phyloP scores from a whole-genome alignment of 2,797 vertebrate species.

The Clarias platycephalus region DNA sequence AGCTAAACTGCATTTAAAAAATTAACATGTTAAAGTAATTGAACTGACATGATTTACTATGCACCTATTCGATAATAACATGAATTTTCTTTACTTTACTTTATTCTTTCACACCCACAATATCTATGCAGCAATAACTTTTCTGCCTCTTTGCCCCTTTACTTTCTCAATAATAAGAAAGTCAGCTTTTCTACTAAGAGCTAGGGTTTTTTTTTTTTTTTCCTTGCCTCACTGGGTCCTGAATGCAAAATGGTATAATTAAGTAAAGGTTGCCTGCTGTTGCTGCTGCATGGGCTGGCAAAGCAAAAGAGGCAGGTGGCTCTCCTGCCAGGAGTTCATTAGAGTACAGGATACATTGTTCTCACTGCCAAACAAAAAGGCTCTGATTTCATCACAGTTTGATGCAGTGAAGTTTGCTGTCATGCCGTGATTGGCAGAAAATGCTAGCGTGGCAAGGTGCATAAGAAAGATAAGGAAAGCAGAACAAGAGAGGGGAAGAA shows the following conservation, averaged over 20 bases:
- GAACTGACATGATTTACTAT: not conserved
- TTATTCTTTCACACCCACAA: not conserved
- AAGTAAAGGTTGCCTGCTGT: conserved; percentile 61
- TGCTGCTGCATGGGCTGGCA: conserved; percentile 61
- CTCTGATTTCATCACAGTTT: conserved; percentile 69
- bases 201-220: conserved; percentile 29
- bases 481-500: conserved; percentile 38
- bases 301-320: conserved; percentile 34
- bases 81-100: not conserved
- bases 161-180: conserved; percentile 43
- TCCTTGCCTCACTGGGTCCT: conserved; percentile 58
- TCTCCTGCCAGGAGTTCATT: conserved; percentile 63
- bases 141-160: conserved; percentile 21
- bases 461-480: conserved; percentile 57
- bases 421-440: conserved; percentile 67
- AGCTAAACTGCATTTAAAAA: not conserved
- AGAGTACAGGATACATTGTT: conserved; percentile 69
- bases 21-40: not conserved
- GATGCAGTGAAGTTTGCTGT: conserved; percentile 63
- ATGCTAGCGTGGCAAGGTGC: conserved; percentile 59
- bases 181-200: conserved; percentile 54
- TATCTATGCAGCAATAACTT: conserved; percentile 1
- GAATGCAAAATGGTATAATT: conserved; percentile 69
- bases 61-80: not conserved
- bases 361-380: conserved; percentile 67